Percentiles rank a stretch among this genome's conserved stretches.
phyloP scores from a whole-genome alignment of 2,888 invertebrate genomes.

The Phengaris alcon region DNA sequence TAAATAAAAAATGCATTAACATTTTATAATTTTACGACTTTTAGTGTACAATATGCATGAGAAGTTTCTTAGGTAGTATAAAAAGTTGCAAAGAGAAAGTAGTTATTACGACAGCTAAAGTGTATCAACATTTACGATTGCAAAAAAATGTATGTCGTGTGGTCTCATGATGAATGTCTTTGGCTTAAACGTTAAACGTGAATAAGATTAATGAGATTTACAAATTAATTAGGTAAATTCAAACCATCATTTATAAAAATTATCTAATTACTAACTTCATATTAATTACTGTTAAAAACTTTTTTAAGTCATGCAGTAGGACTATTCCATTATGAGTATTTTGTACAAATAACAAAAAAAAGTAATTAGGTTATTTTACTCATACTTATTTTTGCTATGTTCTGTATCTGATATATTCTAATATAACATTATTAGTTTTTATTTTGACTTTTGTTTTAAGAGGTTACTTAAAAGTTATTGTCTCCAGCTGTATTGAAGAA shows the following conservation, averaged over 20 bases:
- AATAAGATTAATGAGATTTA: conserved; percentile 10
- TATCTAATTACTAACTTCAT: too few relatives aligned
- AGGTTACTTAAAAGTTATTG: background rate
- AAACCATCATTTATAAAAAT: too few relatives aligned
- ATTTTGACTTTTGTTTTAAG: background rate
- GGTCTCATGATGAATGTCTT: conserved; percentile 53
- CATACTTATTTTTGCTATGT: background rate
- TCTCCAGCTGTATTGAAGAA: background rate
- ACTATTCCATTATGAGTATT: too few relatives aligned
- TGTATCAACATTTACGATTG: conserved; percentile 62
- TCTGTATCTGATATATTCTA: background rate
- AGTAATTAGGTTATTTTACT: too few relatives aligned
- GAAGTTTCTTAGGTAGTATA: conserved; percentile 28
- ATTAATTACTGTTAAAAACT: too few relatives aligned
- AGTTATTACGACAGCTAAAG: conserved; percentile 58
- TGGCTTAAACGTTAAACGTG: background rate
- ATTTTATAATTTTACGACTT: background rate
- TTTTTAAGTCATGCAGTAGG: too few relatives aligned
- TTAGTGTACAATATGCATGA: background rate
- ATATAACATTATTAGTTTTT: background rate
- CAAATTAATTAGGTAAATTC: background rate
- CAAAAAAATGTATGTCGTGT: conserved; percentile 66
- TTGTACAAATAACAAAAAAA: background rate
- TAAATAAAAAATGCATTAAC: too few relatives aligned
- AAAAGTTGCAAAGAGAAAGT: conserved; percentile 63